Conservation (phyloP, 23 tunicate species). For the Pegea sp. region DNA sequence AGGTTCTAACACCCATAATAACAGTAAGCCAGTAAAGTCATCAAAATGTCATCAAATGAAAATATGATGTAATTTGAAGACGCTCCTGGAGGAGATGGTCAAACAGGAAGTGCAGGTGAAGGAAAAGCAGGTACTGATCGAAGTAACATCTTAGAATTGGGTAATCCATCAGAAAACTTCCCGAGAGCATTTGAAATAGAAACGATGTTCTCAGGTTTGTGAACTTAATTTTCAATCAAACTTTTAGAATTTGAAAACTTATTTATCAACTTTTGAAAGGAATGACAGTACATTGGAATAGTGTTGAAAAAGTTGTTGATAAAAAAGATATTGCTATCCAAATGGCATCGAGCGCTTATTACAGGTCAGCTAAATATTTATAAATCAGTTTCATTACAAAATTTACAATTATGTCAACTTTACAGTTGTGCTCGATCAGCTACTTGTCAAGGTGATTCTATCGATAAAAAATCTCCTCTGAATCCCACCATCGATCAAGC, state of each 20-base stretch:
- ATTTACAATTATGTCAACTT: neutral
- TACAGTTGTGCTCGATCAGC: conserved; percentile 16
- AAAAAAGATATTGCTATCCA: conserved; percentile 16
- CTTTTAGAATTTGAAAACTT: too few species aligned
- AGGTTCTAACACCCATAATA: conserved; percentile 86
- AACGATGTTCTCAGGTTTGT: conserved; percentile 29
- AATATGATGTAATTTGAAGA: conserved; percentile 6
- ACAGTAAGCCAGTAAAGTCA: conserved; percentile 12
- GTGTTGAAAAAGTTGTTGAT: conserved; percentile 2
- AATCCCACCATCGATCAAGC: conserved; percentile 39
- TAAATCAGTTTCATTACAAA: neutral
- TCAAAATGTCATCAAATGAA: neutral
- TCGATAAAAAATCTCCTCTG: conserved; percentile 8
- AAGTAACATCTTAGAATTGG: conserved; percentile 38
- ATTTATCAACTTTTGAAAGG: conserved; percentile 6
- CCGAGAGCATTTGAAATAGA: conserved; percentile 30
- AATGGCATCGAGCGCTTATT: conserved; percentile 53
- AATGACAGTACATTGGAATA: conserved; percentile 29
- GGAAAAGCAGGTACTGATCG: conserved; percentile 79
- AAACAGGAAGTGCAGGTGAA: conserved; percentile 84
- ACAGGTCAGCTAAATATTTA: conserved; percentile 11
- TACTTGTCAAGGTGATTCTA: conserved; percentile 11
- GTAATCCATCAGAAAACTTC: conserved; percentile 25
- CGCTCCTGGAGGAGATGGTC: conserved; percentile 94
- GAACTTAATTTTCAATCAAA: too few species aligned